Evolutionary conservation across 2,888 invertebrate species (phyloP).

Genomic region (Tenthredo amoena): DNA sequence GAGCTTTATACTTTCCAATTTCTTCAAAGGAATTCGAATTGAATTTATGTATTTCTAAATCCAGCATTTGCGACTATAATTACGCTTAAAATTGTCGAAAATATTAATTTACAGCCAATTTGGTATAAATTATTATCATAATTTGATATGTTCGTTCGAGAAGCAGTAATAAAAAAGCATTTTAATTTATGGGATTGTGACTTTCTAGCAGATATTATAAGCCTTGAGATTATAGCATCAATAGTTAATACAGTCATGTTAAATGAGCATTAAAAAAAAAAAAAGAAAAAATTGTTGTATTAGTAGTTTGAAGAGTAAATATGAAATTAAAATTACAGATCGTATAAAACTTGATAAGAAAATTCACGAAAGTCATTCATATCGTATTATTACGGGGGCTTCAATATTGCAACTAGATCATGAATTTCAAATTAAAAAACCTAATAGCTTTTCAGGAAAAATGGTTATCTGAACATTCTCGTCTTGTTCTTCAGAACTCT

Average conservation of each 20-base stretch:
- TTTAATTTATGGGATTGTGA: neutral
- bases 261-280: neutral
- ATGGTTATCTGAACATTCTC: neutral
- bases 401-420: constrained; percentile 50
- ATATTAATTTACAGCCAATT: neutral
- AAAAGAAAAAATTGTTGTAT: neutral
- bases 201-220: neutral
- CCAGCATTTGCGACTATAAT: neutral
- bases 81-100: neutral
- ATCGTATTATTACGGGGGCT: constrained; percentile 8
- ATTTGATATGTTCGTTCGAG: constrained; percentile 21
- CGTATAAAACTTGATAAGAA: neutral
- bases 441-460: neutral
- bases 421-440: neutral
- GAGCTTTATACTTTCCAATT: constrained; percentile 21
- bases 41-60: neutral
- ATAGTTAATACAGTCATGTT: neutral
- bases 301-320: neutral
- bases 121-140: neutral
- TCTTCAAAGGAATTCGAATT: neutral
- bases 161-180: neutral
- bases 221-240: neutral
- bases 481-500: neutral
- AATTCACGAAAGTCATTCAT: neutral
- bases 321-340: neutral